phyloP scores from a whole-genome alignment of 2,888 invertebrate genomes.

The Encarsia formosa region DNA sequence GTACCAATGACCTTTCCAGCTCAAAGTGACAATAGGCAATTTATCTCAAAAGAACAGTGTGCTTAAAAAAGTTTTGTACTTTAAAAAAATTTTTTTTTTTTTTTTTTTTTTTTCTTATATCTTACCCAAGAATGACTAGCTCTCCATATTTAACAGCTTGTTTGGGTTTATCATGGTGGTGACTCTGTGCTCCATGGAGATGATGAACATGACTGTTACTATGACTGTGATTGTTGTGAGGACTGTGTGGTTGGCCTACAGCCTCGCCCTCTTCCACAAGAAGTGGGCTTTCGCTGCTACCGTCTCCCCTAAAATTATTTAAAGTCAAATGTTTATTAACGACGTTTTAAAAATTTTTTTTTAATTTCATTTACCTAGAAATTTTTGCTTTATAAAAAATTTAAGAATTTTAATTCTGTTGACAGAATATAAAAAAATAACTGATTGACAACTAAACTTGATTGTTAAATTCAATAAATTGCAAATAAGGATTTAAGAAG shows the following conservation, averaged over 20 bases:
- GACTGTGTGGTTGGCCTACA: slow-evolving; percentile 48
- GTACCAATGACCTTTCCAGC: slow-evolving; percentile 17
- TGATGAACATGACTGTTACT: slow-evolving; percentile 44
- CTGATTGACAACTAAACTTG: too few species aligned
- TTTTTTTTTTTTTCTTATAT: slow-evolving; percentile 2
- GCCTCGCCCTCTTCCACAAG: slow-evolving; percentile 49
- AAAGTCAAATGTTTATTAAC: too few species aligned
- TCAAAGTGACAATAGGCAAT: slow-evolving; percentile 5
- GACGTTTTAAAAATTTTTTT: too few species aligned
- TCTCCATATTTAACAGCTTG: slow-evolving; percentile 83
- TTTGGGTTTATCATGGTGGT: slow-evolving; percentile 76
- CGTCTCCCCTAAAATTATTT: slow-evolving; percentile 46
- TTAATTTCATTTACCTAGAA: too few species aligned
- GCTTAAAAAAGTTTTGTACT: neutral
- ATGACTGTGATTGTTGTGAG: slow-evolving; percentile 46
- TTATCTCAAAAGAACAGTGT: slow-evolving; percentile 2
- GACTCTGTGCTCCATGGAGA: slow-evolving; percentile 47
- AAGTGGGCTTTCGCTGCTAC: slow-evolving; percentile 50
- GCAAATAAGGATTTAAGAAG: too few species aligned
- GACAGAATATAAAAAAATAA: too few species aligned
- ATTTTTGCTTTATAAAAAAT: too few species aligned
- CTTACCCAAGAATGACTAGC: slow-evolving; percentile 89
- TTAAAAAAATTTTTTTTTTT: neutral
- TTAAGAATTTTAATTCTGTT: too few species aligned
- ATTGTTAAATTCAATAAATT: too few species aligned